These are phyloP conservation scores for Chlorospingus semifuscus DNA, from an alignment of 2,797 vertebrate species.

Conservation along the genomic window DNA sequence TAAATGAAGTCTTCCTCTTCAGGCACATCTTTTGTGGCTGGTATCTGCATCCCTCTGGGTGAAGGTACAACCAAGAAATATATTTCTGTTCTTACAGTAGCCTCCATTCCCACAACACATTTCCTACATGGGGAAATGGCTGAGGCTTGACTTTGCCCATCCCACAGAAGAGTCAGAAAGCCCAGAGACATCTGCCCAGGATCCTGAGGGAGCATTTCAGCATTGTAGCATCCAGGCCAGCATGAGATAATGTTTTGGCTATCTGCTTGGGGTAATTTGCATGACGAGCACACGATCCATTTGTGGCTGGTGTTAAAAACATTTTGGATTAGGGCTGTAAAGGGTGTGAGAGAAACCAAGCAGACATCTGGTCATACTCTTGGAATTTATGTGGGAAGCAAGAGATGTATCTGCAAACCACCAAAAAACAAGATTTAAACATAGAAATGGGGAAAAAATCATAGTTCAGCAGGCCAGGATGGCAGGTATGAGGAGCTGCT, in stretches of 20 bases:
- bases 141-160: not conserved
- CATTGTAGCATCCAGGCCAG: not conserved
- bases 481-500: not conserved
- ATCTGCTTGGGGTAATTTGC: not conserved
- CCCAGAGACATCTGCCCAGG: not conserved
- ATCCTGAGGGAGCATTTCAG: not conserved
- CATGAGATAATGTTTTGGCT: conserved; percentile 44
- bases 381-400: conserved; percentile 56
- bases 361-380: conserved; percentile 40
- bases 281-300: not conserved
- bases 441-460: rapidly evolving
- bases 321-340: not conserved
- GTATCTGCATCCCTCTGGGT: not conserved
- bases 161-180: not conserved
- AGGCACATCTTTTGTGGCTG: not conserved
- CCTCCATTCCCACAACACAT: not conserved
- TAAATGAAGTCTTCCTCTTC: not conserved
- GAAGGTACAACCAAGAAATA: not conserved
- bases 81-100: not conserved
- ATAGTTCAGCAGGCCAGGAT: not conserved
- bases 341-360: not conserved
- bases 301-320: not conserved
- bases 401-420: conserved; percentile 12
- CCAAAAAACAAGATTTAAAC: not conserved
- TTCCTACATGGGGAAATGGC: not conserved